Evolutionary conservation across 2,797 vertebrate genomes (phyloP), one percentile per base, ranked within the genome.

Genomic region (Dromococcyx pavoninus): DNA sequence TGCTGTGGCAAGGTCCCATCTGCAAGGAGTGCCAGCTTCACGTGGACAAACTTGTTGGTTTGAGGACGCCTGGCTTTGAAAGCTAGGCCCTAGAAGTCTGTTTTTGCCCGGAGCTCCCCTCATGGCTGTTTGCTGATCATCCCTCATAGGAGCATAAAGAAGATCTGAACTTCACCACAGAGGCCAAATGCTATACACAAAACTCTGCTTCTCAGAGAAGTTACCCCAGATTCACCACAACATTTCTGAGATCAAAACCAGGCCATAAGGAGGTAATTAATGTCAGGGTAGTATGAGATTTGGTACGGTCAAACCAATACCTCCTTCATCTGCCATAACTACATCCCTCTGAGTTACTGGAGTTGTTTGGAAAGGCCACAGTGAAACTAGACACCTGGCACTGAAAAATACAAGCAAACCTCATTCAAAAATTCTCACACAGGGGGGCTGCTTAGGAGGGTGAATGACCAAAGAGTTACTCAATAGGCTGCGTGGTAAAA

Each of bases 31-130:
- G 6, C 5, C 9, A 4, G 3, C 54, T 72, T 61, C 54, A 15
- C 3, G 1, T 23, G 51, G 37, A 21, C 0, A 0, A 18, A 39
- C 30, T n/a, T 37, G 33, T 13, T 86, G 66, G 14, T 17, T 48
- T 53, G 25, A 30, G 16, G 50, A 11, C 30, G 57, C 30, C 11
- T 41, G 66, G 13, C 5, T 88, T 88, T 81, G 50, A 78, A 48
- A 89, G 53, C 15, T n/a, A 57, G 7, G 17, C 17, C 37, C 43
- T 67, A 51, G 12, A 58, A 46, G 17, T 32, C 21, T 62, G 39
- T 8, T 43, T 80, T 74, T 64, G 33, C 11, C 39, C 6, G 1
- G 67, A 82, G 53, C 61, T 89, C 33, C 33, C 92, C 6, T 44
- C 4, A 0, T 11, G 11, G 25, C 19, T 0, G 0, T 65, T 85